Evolutionary conservation across 1,140 invertebrate genomes (phyloP), one percentile per base, ranked within the genome.

Genomic region (Hyles euphorbiae): DNA sequence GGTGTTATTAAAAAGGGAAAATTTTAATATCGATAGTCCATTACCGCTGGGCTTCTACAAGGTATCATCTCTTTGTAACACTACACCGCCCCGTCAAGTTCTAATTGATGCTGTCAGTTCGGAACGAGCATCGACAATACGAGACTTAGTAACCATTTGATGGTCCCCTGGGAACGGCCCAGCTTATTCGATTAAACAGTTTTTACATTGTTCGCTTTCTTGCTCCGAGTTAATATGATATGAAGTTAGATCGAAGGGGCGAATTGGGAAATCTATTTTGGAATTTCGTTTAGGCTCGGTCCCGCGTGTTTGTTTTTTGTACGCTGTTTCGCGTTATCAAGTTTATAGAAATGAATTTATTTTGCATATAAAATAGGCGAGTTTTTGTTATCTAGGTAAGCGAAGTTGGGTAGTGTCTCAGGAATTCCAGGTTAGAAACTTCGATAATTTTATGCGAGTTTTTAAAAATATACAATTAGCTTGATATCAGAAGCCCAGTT

Each of bases 61-160:
- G 51, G 65, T 66, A 71, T 75, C 68, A 63, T 67, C 75, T 73
- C 72, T 83, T 83, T 85, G 83, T 75, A 86, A 86, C 62, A 62
- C 53, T 63, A 86, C 62, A 81, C 83, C 83, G 75, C 67, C 48
- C 62, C 71, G 77, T 83, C 76, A 76, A 81, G 60, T 70, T 63
- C 73, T 86, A 86, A 86, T 86, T 86, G 83, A 82, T 76, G 74
- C 78, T 81, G 83, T 83, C 83, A 86, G 72, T 86, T 79, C 80
- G 72, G 76, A 81, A 73, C 67, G 68, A 64, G 63, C 60, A 61
- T 68, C 53, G 49, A 69, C 68, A 72, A 61, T 65, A 72, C 59
- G 56, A 58, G 45, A 60, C 60, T 63, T 64, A 63, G 68, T 71
- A 70, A 72, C 68, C 70, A 61, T 74, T 72, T 74, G 70, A 75